Percentiles rank a stretch among this genome's conserved stretches.
These are phyloP conservation scores for Etheostoma nigrum DNA, from an alignment of 2,797 vertebrate genomes.

Conservation along the genomic window DNA sequence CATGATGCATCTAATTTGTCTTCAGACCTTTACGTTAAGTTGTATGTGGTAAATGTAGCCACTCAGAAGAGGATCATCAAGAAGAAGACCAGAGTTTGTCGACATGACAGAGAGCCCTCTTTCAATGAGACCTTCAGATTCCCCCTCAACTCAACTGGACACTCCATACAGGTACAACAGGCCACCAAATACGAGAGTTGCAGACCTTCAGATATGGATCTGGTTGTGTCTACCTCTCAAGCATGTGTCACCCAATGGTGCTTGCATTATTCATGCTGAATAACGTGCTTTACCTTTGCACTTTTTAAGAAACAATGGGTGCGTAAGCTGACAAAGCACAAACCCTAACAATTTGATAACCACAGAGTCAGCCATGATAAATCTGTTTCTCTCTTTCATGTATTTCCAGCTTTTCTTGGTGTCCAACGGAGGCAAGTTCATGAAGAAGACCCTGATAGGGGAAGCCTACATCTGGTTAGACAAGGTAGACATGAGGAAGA, in stretches of 20 bases:
- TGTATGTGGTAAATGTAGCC: constrained; percentile 96
- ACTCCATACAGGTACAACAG: constrained; percentile 93
- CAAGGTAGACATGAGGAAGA: constrained; percentile 98
- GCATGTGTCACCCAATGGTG: not conserved
- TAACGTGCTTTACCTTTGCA: not conserved
- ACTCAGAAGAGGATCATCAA: constrained; percentile 98
- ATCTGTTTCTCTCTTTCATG: constrained; percentile 15
- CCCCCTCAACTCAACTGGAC: constrained; percentile 94
- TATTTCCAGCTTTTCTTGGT: constrained; percentile 92
- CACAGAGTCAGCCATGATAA: constrained; percentile 3
- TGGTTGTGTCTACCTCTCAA: not conserved
- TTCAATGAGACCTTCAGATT: constrained; percentile 99
- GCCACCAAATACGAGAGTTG: not conserved
- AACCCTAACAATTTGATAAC: not conserved
- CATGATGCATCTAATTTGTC: constrained; percentile 3
- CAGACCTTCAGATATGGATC: not conserved
- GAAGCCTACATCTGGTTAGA: constrained; percentile 99
- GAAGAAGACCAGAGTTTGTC: constrained; percentile 97
- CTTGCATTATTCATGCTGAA: constrained; percentile 8
- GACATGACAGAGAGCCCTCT: constrained; percentile 96
- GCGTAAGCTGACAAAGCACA: not conserved
- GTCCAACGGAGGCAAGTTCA: constrained; percentile 98
- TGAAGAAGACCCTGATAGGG: constrained; percentile 99
- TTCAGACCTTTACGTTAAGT: constrained; percentile 95
- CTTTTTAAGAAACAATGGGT: not conserved